These are phyloP conservation scores for Mormyrops boulengeri DNA, from an alignment of 2,797 vertebrate species.

Conservation along the genomic window DNA sequence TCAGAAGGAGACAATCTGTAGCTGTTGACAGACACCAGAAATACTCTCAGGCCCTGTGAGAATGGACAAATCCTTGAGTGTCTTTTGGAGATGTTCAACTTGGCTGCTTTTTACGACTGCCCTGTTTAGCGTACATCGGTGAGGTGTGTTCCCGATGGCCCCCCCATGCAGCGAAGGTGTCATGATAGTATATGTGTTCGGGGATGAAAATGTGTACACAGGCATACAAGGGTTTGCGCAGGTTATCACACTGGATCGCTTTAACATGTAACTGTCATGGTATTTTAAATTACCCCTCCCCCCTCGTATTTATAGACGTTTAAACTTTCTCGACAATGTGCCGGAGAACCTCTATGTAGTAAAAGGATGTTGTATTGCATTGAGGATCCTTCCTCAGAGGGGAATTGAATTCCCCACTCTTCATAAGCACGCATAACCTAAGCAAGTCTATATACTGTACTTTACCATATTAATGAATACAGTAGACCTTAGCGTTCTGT, in stretches of 20 bases:
- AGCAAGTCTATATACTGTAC: background rate
- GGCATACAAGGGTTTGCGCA: slow-evolving; percentile 5
- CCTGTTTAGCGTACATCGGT: slow-evolving; percentile 14
- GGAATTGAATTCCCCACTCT: background rate
- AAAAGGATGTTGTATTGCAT: background rate
- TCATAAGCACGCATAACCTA: background rate
- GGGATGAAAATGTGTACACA: slow-evolving; percentile 19
- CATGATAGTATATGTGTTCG: background rate
- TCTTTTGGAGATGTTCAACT: slow-evolving; percentile 44
- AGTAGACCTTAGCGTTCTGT: background rate
- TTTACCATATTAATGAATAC: background rate
- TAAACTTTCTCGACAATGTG: background rate
- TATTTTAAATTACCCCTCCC: background rate
- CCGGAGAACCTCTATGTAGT: background rate
- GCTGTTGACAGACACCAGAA: slow-evolving; percentile 45
- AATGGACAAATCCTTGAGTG: slow-evolving; percentile 49
- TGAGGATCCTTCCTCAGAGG: background rate
- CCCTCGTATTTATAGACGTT: background rate
- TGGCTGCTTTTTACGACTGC: slow-evolving; percentile 37
- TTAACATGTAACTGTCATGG: background rate
- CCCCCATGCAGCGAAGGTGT: slow-evolving; percentile 36
- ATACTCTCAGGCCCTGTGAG: slow-evolving; percentile 59
- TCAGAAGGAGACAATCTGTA: slow-evolving; percentile 65
- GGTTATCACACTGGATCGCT: background rate
- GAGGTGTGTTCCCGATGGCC: slow-evolving; percentile 33